Evolutionary conservation across 2,888 invertebrate genomes (phyloP).

Genomic region (Eilema griseolum): DNA sequence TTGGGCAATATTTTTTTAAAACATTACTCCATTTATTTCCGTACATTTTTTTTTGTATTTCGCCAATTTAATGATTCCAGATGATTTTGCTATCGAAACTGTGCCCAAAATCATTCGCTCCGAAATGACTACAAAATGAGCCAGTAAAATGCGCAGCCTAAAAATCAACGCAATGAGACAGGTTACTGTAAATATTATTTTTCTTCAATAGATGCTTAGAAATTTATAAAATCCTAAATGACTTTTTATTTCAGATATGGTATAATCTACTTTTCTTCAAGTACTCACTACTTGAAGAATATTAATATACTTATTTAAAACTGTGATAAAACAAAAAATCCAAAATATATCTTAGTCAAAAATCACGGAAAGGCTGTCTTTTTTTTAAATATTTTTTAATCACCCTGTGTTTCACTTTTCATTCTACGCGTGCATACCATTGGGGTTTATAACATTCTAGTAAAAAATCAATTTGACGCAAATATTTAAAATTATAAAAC

Average conservation of each 20-base stretch:
- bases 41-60: too few relatives aligned
- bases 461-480: background rate
- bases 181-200: background rate
- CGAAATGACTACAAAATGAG: too few relatives aligned
- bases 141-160: too few relatives aligned
- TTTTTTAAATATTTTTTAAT: constrained; percentile 41
- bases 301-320: background rate
- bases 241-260: background rate
- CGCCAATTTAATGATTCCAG: too few relatives aligned
- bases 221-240: background rate
- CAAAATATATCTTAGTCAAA: constrained; percentile 17
- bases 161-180: too few relatives aligned
- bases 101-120: too few relatives aligned
- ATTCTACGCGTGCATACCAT: constrained; percentile 82
- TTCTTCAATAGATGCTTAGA: background rate
- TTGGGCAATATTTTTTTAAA: too few relatives aligned
- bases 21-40: too few relatives aligned
- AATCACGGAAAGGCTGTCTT: constrained; percentile 37
- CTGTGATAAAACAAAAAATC: background rate
- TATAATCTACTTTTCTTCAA: too few relatives aligned
- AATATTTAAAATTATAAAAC: constrained; percentile 68
- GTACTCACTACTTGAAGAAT: background rate
- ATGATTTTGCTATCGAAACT: too few relatives aligned
- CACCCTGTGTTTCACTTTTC: constrained; percentile 72
- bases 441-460: constrained; percentile 68